Conservation (phyloP, 2,113 vertebrate genomes). For the Mastomys coucha region DNA sequence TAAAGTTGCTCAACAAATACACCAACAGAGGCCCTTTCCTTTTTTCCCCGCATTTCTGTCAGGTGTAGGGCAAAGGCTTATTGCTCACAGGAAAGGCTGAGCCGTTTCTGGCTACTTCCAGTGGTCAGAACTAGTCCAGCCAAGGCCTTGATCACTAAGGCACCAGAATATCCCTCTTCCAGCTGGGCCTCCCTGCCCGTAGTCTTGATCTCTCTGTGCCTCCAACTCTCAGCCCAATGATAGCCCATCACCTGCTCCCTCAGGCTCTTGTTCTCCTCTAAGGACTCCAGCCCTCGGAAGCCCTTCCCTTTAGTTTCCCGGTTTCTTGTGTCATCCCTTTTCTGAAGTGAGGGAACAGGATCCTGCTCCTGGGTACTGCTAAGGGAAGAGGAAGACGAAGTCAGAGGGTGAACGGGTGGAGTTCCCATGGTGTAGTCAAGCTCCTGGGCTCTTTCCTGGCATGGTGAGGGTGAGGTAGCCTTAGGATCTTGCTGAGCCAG, state of each 20-base stretch:
- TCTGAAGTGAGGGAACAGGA: background rate
- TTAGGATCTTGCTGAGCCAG: background rate
- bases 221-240: background rate
- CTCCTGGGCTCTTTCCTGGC: background rate
- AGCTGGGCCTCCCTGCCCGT: background rate
- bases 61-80: background rate
- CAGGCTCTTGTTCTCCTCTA: background rate
- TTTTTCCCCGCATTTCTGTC: background rate
- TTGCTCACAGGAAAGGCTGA: background rate
- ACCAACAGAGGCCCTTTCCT: background rate
- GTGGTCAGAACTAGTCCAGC: too few relatives aligned
- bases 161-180: background rate
- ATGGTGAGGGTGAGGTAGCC: fast-evolving
- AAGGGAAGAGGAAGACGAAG: background rate
- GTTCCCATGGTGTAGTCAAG: background rate
- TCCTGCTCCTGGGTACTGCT: too few relatives aligned
- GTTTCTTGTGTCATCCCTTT: background rate
- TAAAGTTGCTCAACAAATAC: too few relatives aligned
- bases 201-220: background rate
- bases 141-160: background rate
- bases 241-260: background rate
- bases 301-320: background rate
- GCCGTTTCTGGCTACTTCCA: background rate
- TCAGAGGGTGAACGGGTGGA: fast-evolving
- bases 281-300: background rate